phyloP scores from a whole-genome alignment of 2,888 invertebrate species.

The Cotesia congregata region DNA sequence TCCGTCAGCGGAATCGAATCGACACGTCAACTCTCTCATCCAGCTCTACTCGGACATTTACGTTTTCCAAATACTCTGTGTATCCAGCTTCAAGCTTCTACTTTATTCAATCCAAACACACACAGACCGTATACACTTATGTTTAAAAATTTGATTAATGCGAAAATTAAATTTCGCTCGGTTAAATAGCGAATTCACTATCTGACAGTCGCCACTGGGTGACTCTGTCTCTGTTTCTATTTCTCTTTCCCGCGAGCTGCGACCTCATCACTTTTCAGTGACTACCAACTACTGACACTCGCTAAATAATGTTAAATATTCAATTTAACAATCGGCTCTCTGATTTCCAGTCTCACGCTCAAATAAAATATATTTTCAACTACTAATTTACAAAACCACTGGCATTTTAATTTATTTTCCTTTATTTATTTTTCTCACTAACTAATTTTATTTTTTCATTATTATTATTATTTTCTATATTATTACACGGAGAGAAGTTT shows the following conservation, averaged over 20 bases:
- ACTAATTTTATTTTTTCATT: not conserved
- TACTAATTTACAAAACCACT: not conserved
- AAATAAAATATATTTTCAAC: not conserved
- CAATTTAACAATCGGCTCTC: not conserved
- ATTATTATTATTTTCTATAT: too few species aligned
- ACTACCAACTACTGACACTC: conserved; percentile 21
- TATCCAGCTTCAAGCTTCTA: not conserved
- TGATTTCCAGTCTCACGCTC: not conserved
- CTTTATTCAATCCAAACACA: not conserved
- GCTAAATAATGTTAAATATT: not conserved
- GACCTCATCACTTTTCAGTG: conserved; percentile 29
- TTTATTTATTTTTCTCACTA: not conserved
- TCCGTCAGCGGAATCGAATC: conserved; percentile 37
- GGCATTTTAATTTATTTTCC: not conserved
- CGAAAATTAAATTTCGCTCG: conserved; percentile 47
- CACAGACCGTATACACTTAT: conserved; percentile 32
- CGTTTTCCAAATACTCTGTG: not conserved
- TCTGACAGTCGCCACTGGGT: conserved; percentile 8
- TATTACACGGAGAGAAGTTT: too few species aligned
- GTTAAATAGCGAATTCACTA: conserved; percentile 26
- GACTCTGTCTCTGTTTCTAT: conserved; percentile 15
- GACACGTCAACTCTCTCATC: conserved; percentile 17
- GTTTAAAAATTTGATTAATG: conserved; percentile 45
- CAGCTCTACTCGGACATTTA: not conserved
- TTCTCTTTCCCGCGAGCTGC: not conserved